Conservation (phyloP, 2,888 invertebrate genomes). For the Asteroscopus sphinx region DNA sequence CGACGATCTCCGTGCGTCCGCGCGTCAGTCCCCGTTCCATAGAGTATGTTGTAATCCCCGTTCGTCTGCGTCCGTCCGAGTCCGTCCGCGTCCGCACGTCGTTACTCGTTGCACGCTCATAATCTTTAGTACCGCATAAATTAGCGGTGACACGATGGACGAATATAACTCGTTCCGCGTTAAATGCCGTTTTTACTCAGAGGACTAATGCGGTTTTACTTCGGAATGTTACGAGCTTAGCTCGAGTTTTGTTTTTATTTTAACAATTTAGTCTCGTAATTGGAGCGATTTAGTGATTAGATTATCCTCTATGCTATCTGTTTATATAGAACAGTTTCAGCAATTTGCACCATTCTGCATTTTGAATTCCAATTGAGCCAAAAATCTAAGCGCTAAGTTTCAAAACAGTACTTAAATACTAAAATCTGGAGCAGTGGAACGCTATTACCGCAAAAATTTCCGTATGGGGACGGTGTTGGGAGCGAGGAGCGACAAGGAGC, state of each 20-base stretch:
- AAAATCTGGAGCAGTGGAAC: slow-evolving; percentile 47
- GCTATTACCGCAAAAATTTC: slow-evolving; percentile 48
- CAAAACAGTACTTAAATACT: slow-evolving; percentile 31
- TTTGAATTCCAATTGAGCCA: slow-evolving; percentile 1
- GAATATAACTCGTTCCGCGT: slow-evolving; percentile 14
- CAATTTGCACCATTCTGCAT: neutral
- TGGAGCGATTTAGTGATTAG: slow-evolving; percentile 1
- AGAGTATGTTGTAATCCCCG: too few species aligned
- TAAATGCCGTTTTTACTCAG: slow-evolving; percentile 7
- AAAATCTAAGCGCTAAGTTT: slow-evolving; percentile 23
- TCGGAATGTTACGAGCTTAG: neutral
- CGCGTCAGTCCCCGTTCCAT: neutral
- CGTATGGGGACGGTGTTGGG: slow-evolving; percentile 12
- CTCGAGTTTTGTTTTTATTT: slow-evolving; percentile 5
- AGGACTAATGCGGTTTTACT: neutral
- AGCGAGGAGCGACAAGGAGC: slow-evolving; percentile 9
- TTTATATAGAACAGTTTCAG: neutral
- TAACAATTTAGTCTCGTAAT: slow-evolving; percentile 13
- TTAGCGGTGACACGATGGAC: slow-evolving; percentile 12
- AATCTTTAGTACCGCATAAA: slow-evolving; percentile 20
- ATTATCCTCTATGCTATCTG: too few species aligned
- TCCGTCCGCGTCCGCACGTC: neutral
- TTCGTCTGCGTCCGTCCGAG: neutral
- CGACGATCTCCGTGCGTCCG: neutral
- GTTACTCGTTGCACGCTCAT: slow-evolving; percentile 22